These are phyloP conservation scores for Pachydiplax longipennis DNA, from an alignment of 2,888 invertebrate genomes.

Conservation along the genomic window DNA sequence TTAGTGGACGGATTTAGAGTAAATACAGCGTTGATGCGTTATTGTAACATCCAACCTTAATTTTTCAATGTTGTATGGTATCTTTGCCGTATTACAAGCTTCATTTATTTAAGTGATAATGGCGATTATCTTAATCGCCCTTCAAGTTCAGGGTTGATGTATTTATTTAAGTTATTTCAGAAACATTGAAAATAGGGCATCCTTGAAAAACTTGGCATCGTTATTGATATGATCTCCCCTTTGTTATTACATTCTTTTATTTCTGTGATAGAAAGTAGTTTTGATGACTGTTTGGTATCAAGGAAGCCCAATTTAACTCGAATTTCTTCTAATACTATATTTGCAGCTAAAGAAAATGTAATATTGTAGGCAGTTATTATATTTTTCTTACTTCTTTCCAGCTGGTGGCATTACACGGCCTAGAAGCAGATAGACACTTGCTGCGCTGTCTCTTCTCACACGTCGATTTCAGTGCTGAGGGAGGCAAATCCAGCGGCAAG, in stretches of 20 bases:
- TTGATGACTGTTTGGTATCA: neutral
- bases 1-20: neutral
- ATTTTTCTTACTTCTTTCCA: slow-evolving; percentile 60
- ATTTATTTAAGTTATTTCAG: neutral
- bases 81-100: neutral
- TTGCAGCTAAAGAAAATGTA: neutral
- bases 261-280: neutral
- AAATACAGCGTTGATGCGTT: slow-evolving; percentile 17
- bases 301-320: too few species aligned
- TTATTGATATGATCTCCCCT: neutral
- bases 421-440: slow-evolving; percentile 96
- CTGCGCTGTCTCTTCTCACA: slow-evolving; percentile 92
- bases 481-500: slow-evolving; percentile 54
- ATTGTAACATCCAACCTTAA: neutral
- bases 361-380: neutral
- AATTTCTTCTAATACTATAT: too few species aligned
- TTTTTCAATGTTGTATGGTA: neutral
- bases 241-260: neutral
- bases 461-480: slow-evolving; percentile 78
- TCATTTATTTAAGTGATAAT: neutral
- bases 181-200: neutral
- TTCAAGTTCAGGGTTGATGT: neutral
- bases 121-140: neutral
- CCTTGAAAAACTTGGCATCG: neutral
- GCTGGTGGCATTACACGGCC: slow-evolving; percentile 90